Evolutionary conservation across 2,113 vertebrate genomes (phyloP).

Genomic region (Psephotus haematonotus): DNA sequence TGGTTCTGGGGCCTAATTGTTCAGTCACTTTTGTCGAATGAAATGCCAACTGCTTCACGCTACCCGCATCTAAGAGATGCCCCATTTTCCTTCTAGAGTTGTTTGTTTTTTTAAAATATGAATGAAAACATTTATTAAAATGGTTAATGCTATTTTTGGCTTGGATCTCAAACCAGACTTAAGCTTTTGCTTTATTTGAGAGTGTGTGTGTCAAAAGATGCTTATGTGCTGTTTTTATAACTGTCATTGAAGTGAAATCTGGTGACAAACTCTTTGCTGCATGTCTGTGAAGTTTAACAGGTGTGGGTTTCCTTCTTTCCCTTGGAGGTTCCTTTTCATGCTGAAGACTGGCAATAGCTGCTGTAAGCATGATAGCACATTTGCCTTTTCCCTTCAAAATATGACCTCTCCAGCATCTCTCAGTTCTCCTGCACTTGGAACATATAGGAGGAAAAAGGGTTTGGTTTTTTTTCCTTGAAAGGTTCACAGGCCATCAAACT

Average conservation of each 20-base stretch:
- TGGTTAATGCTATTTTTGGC: background rate
- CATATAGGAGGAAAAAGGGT: background rate
- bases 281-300: background rate
- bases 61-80: background rate
- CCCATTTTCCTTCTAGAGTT: background rate
- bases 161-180: background rate
- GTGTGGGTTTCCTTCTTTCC: background rate
- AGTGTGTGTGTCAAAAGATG: background rate
- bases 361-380: background rate
- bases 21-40: background rate
- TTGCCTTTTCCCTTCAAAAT: background rate
- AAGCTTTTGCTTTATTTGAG: background rate
- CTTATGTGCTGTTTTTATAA: background rate
- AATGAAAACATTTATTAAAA: background rate
- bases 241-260: background rate
- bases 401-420: accelerated
- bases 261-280: background rate
- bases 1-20: background rate
- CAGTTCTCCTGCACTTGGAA: background rate
- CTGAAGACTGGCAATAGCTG: background rate
- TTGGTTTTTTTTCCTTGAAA: background rate
- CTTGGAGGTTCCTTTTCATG: background rate
- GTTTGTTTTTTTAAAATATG: background rate
- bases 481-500: background rate
- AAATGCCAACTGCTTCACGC: background rate